phyloP scores from a whole-genome alignment of 1,140 invertebrate species.

The Lordiphosa stackelbergi region DNA sequence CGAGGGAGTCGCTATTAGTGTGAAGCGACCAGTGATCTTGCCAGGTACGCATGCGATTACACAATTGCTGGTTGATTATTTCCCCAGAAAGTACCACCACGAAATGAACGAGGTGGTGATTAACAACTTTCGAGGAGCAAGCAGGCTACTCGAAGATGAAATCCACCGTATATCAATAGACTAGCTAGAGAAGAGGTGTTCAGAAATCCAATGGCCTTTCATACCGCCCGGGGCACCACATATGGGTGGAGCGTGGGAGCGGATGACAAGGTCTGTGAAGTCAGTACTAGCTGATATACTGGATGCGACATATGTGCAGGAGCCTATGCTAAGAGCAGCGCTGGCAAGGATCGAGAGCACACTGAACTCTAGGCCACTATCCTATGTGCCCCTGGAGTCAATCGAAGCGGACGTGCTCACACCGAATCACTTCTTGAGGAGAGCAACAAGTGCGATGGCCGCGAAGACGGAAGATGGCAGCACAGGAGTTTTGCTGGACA shows the following conservation, averaged over 20 bases:
- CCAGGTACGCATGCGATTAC: conserved; percentile 1
- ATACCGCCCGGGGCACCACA: not conserved
- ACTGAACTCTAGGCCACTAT: not conserved
- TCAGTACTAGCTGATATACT: not conserved
- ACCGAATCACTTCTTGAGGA: not conserved
- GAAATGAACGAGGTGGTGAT: too few species aligned
- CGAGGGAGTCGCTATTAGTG: not conserved
- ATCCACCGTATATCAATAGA: too few species aligned
- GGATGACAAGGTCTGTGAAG: conserved; percentile 1
- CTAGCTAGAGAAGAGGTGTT: too few species aligned
- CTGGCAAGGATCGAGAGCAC: not conserved
- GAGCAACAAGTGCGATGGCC: not conserved
- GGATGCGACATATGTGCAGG: too few species aligned
- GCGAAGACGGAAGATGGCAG: not conserved
- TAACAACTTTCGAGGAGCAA: too few species aligned
- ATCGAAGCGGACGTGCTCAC: too few species aligned
- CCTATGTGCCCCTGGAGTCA: too few species aligned
- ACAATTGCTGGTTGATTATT: conserved; percentile 1
- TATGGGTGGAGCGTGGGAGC: not conserved
- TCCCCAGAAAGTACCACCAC: too few species aligned
- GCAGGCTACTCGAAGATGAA: too few species aligned
- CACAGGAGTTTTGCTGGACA: not conserved
- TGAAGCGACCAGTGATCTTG: not conserved
- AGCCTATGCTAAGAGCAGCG: not conserved
- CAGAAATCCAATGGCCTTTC: too few species aligned